Conservation (phyloP, 2,797 vertebrate species). For the Thamnophis elegans region DNA sequence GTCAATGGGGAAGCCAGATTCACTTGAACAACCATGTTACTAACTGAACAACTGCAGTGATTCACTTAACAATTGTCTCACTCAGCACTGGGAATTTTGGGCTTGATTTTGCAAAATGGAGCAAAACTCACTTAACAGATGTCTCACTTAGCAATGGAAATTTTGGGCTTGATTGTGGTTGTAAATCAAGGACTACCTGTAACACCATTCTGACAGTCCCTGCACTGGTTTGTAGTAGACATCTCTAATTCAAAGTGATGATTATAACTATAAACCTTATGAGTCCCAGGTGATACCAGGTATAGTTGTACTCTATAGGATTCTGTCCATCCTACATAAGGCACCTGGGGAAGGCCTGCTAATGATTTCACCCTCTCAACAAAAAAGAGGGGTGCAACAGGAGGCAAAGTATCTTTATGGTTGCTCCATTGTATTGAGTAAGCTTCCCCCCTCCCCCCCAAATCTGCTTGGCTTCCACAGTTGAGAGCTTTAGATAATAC, state of each 20-base stretch:
- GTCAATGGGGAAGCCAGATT: not conserved
- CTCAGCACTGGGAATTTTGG: too few relatives aligned
- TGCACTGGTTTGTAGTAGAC: not conserved
- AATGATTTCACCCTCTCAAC: not conserved
- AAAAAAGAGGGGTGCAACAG: not conserved
- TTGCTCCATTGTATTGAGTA: not conserved
- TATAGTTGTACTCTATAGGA: not conserved
- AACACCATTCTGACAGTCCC: not conserved
- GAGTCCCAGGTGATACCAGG: not conserved
- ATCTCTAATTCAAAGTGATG: not conserved
- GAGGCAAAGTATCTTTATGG: not conserved
- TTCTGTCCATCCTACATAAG: not conserved
- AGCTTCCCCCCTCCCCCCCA: not conserved
- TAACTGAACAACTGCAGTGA: not conserved
- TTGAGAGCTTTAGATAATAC: not conserved
- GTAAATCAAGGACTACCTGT: not conserved
- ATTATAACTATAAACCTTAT: not conserved
- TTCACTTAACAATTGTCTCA: too few relatives aligned
- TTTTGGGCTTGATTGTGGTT: not conserved
- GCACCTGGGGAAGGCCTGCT: not conserved
- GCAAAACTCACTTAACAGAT: too few relatives aligned
- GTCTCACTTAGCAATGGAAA: too few relatives aligned
- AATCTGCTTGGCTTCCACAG: not conserved
- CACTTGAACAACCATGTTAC: not conserved
- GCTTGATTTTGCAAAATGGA: too few relatives aligned